These are phyloP conservation scores for Sebastes iracundus DNA, from an alignment of 2,797 vertebrate species.

Conservation along the genomic window DNA sequence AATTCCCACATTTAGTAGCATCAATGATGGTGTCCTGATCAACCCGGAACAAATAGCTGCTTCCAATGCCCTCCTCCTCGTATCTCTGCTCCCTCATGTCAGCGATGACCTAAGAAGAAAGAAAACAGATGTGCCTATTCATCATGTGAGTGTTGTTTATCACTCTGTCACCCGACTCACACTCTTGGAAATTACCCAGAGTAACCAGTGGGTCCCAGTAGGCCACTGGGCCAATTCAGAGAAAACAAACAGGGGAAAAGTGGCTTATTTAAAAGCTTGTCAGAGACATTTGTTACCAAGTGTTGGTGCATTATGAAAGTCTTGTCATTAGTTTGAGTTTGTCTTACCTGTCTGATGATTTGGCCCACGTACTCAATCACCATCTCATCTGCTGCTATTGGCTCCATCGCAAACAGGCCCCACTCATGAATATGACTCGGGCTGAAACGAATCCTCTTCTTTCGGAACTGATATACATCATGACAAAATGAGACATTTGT, in stretches of 20 bases:
- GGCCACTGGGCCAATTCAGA: neutral
- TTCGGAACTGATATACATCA: conserved; percentile 87
- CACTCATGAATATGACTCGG: conserved; percentile 98
- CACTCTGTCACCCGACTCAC: neutral
- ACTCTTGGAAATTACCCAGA: conserved; percentile 51
- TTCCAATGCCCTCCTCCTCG: conserved; percentile 95
- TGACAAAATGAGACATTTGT: neutral
- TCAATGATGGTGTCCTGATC: conserved; percentile 98
- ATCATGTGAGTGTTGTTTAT: conserved; percentile 13
- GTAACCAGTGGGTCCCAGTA: conserved; percentile 13
- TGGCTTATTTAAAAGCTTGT: neutral
- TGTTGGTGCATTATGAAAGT: neutral
- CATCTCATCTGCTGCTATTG: conserved; percentile 97
- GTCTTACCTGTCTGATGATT: conserved; percentile 93
- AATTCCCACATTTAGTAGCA: conserved; percentile 95
- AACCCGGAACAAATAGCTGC: conserved; percentile 98
- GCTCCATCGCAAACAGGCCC: conserved; percentile 98
- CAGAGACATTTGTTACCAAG: neutral
- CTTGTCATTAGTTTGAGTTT: neutral
- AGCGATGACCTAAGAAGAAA: conserved; percentile 87
- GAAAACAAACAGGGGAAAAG: conserved; percentile 1
- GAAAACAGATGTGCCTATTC: neutral
- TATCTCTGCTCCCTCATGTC: conserved; percentile 97
- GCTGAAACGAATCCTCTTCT: conserved; percentile 95
- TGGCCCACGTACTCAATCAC: conserved; percentile 99